A percentile compares a stretch with the other conserved stretches of the same genome.
Conservation (phyloP, 2,113 vertebrate genomes). For the Zapus hudsonius region DNA sequence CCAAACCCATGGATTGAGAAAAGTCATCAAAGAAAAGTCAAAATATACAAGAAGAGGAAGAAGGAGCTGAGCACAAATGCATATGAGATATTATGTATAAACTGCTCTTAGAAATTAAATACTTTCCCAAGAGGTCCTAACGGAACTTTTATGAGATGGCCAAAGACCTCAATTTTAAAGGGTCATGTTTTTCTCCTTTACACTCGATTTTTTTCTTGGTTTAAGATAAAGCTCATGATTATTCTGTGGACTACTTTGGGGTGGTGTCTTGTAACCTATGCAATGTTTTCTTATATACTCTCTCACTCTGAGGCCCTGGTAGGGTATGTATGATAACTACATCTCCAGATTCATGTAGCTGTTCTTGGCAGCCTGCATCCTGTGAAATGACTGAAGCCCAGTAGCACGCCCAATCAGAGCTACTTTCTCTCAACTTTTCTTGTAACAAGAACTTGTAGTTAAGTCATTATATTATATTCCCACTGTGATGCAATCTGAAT, state of each 20-base stretch:
- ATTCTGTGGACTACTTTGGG: not conserved
- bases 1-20: not conserved
- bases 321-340: not conserved
- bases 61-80: not conserved
- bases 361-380: not conserved
- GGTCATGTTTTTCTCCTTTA: not conserved
- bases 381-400: not conserved
- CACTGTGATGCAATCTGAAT: conserved; percentile 7
- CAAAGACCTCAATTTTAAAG: not conserved
- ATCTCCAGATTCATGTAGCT: not conserved
- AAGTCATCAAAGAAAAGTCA: not conserved
- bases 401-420: not conserved
- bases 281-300: not conserved
- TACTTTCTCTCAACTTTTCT: conserved; percentile 17
- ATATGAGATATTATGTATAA: not conserved
- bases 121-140: not conserved
- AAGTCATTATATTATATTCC: conserved; percentile 20
- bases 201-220: not conserved
- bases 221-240: not conserved
- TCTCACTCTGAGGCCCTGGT: not conserved
- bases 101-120: not conserved
- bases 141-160: not conserved
- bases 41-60: not conserved
- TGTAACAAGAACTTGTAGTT: conserved; percentile 41
- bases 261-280: not conserved